Base-by-base conservation (phyloP, 2,113 vertebrate genomes). In the Paramisgurnus dabryanus region DNA sequence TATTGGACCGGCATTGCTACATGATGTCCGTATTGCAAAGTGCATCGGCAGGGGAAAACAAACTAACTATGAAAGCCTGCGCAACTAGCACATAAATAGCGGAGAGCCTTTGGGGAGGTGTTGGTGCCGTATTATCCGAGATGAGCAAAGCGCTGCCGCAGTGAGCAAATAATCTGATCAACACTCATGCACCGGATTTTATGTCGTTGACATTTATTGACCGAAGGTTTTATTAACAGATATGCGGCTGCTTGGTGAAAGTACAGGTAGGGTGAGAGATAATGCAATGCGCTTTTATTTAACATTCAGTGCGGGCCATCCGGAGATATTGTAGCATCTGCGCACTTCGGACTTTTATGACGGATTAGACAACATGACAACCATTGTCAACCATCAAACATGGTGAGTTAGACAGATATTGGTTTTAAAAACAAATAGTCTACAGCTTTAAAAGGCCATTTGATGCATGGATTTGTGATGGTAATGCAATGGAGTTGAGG, bases 1-100 rank as follows among this genome's bases (percentile, higher is more conserved):
- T 88, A 94, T 92, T 93, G 93, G 94, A 85, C 87, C 76, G 87
- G 67, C 75, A 79, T 82, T 87, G 90, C 90, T 90, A 89, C 90
- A 89, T 78, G 76, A 86, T 67, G 61, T 67, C 65, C 69, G 72
- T 80, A 73, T 75, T 89, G 82, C 27, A 87, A 87, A 84, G 86
- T 45, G 82, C 68, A 83, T 75, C 60, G 53, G 73, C 15, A 13
- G 18, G 27, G 15, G 15, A 11, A 8, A 39, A 43, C 18, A 64
- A 61, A 64, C 17, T 64, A 10, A 67, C 68, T 80, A 80, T 68
- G 58, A 57, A 67, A 15, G 34, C n/a, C n/a, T 58, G 55, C 55
- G 7, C 55, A 34, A 9, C 63, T 40, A 17, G 22, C n/a, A 55
- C 43, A 40, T 43, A 40, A 34, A 27, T 22, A 41, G 17, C 55